A percentile compares a stretch with the other conserved stretches of the same genome.
phyloP scores from a whole-genome alignment of 2,797 vertebrate genomes.

The Lepidocolaptes lacrymiger region DNA sequence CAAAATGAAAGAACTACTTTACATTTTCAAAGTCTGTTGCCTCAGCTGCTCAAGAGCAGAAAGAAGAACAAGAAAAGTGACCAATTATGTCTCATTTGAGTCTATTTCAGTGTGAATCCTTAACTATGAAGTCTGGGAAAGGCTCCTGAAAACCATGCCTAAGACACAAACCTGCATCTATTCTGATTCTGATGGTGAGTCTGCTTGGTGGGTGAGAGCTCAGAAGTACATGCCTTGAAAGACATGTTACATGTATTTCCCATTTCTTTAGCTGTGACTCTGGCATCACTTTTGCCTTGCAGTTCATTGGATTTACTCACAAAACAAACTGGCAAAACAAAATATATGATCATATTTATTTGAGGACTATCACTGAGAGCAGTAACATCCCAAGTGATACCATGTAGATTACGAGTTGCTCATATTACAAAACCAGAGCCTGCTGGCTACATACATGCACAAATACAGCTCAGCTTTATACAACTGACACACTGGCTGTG shows the following conservation, averaged over 20 bases:
- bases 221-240: not conserved
- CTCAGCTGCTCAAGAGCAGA: not conserved
- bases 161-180: not conserved
- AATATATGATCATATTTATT: not conserved
- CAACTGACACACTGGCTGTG: not conserved
- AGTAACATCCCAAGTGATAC: not conserved
- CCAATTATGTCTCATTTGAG: not conserved
- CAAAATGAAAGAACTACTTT: not conserved
- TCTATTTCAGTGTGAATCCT: not conserved
- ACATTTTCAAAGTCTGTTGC: not conserved
- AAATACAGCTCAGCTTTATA: not conserved
- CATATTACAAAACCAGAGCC: not conserved
- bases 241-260: not conserved
- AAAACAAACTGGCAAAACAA: not conserved
- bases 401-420: not conserved
- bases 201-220: not conserved
- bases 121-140: not conserved
- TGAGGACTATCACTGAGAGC: not conserved
- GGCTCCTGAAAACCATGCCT: not conserved
- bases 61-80: not conserved
- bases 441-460: not conserved
- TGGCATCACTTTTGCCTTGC: not conserved
- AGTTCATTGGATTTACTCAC: not conserved
- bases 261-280: not conserved
- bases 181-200: not conserved